These are phyloP conservation scores for Epinephelus lanceolatus DNA, from an alignment of 2,113 vertebrate species.

Conservation along the genomic window DNA sequence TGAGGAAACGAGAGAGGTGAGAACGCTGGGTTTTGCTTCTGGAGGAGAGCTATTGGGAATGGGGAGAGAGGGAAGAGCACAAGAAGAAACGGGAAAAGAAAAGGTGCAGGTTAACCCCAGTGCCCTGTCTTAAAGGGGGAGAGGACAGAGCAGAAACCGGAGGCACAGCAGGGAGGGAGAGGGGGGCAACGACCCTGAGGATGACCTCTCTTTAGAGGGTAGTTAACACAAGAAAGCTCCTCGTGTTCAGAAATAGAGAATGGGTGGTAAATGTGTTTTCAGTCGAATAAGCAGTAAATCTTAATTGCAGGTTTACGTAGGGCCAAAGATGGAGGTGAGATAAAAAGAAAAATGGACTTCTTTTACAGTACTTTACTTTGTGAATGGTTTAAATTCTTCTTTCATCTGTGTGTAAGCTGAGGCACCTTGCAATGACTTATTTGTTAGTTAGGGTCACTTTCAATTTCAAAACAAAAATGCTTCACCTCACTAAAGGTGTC, in stretches of 20 bases:
- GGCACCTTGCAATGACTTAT: too few species aligned
- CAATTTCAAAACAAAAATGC: not conserved
- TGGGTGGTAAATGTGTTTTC: conserved; percentile 56
- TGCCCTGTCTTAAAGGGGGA: conserved; percentile 30
- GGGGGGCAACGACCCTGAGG: conserved; percentile 27
- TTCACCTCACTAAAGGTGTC: not conserved
- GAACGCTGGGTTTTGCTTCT: conserved; percentile 12
- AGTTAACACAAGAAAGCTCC: conserved; percentile 57
- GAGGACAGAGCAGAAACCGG: conserved; percentile 16
- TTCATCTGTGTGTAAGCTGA: not conserved
- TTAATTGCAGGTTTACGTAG: conserved; percentile 35
- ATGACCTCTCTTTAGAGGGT: conserved; percentile 49
- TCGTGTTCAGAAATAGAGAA: conserved; percentile 31
- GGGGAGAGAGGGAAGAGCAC: conserved; percentile 10
- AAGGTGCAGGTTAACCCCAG: conserved; percentile 36
- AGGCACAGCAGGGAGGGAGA: conserved; percentile 21
- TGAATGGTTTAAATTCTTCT: not conserved
- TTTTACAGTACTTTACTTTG: conserved; percentile 5
- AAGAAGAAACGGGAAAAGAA: conserved; percentile 20
- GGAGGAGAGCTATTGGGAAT: not conserved
- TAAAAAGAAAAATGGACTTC: not conserved
- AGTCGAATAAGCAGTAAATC: conserved; percentile 66
- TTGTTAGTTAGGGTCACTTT: not conserved
- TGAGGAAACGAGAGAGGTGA: conserved; percentile 23
- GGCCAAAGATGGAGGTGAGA: conserved; percentile 8